These are phyloP conservation scores for Cariama cristata DNA, from an alignment of 2,113 vertebrate species.

Conservation along the genomic window DNA sequence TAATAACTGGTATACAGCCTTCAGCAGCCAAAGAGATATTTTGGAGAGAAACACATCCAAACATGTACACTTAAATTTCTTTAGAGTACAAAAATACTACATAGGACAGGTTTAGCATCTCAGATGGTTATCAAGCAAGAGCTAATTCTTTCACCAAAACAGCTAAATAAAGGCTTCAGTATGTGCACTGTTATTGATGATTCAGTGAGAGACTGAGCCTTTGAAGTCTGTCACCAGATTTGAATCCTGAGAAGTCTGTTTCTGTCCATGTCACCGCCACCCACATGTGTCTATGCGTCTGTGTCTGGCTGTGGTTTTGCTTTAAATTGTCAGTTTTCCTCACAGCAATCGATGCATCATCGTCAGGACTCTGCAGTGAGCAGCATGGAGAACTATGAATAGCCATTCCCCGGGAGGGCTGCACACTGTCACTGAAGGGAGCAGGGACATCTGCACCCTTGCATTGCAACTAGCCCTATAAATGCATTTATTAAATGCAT, in stretches of 20 bases:
- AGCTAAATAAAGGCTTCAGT: conserved; percentile 27
- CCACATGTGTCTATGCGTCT: conserved; percentile 31
- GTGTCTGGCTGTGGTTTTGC: conserved; percentile 46
- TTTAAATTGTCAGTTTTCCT: conserved; percentile 63
- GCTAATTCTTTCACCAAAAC: conserved; percentile 35
- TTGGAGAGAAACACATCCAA: background rate
- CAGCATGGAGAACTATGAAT: conserved; percentile 23
- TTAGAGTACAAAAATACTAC: background rate
- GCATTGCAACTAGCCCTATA: background rate
- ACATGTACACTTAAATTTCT: background rate
- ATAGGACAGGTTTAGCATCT: background rate
- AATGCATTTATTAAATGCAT: background rate
- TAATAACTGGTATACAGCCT: background rate
- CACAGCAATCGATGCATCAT: conserved; percentile 11
- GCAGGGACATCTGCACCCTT: background rate
- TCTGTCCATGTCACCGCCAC: conserved; percentile 42
- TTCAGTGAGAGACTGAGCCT: conserved; percentile 26
- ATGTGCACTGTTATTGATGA: background rate
- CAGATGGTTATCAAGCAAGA: background rate
- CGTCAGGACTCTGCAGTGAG: background rate
- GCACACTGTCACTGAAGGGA: background rate
- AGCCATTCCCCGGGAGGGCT: background rate
- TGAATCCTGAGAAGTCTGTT: conserved; percentile 36
- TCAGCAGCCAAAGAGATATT: background rate
- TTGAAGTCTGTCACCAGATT: conserved; percentile 51